Evolutionary conservation across 2,797 vertebrate genomes (phyloP), one percentile per base, ranked within the genome.

Genomic region (Macropus fuliginosus): DNA sequence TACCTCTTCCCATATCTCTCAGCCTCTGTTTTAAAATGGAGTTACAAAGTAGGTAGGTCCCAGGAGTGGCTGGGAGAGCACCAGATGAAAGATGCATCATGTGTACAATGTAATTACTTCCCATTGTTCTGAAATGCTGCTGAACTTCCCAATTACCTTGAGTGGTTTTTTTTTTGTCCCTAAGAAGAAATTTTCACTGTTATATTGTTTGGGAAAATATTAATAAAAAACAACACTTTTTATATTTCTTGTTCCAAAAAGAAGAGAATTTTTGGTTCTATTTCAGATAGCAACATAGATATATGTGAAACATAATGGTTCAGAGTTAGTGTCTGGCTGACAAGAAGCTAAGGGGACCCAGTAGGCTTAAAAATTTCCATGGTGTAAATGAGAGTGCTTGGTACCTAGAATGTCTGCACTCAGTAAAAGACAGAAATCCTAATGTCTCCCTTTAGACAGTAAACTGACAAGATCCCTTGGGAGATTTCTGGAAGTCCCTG

Each of bases 181-280:
- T 93, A 50, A 46, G 57, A 94, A 34, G 54, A 93, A 56, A 62
- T 87, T 95, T 95, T 89, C 59, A 74, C 46, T 91, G n/a, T 91
- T 87, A 52, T 92, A 92, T 55, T 91, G 59, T 94, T 93, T 62
- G 87, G 91, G 91, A 89, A 94, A 50, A 54, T 27, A 50, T 87
- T 55, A 92, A 50, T 28, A 52, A 91, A 89, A 46, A 46, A 46
- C 46, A 1, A 1, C 40, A 9, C 8, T 24, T 94, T 94, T 92
- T 9, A 40, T 89, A 40, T 90, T 95, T 96, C 91, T 55, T 95
- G 50, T 93, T 96, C 94, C 93, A 57, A 92, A 56, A 95, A 81
- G 81, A 74, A 27, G 50, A 94, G 57, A 46, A 94, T 92, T 57
- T 52, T 54, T 91, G 40, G 56, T 93, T 21, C 54, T 54, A 81